Percentiles rank a stretch among this genome's conserved stretches.
Conservation (phyloP, 2,888 invertebrate genomes). For the Tetragonisca angustula region DNA sequence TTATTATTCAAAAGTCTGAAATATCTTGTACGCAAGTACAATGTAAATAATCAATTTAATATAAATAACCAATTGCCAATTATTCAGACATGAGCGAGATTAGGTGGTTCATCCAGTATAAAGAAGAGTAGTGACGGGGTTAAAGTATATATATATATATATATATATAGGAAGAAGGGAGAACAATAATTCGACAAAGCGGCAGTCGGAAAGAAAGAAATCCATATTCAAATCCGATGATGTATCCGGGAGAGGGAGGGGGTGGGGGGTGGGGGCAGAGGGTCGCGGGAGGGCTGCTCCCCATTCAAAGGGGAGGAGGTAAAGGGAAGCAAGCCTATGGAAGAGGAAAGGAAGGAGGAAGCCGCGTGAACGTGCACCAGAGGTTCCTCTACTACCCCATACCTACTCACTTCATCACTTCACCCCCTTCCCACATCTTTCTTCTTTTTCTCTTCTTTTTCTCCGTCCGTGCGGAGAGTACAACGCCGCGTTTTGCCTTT, state of each 20-base stretch:
- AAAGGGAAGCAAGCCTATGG: constrained; percentile 20
- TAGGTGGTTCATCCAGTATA: background rate
- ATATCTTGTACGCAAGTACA: background rate
- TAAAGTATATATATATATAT: background rate
- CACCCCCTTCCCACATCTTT: background rate
- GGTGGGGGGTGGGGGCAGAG: constrained; percentile 35
- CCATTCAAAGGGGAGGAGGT: constrained; percentile 52
- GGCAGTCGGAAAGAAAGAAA: constrained; percentile 76
- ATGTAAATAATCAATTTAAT: background rate
- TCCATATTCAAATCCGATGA: constrained; percentile 81
- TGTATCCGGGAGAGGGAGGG: constrained; percentile 73
- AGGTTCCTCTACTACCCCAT: constrained; percentile 18
- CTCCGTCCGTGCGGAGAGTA: background rate
- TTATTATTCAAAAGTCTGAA: no score
- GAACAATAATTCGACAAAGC: constrained; percentile 78
- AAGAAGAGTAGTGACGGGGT: background rate
- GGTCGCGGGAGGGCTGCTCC: constrained; percentile 52
- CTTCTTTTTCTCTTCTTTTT: background rate
- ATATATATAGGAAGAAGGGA: constrained; percentile 23
- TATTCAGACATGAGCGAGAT: background rate
- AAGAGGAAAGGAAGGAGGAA: constrained; percentile 35
- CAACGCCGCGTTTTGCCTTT: constrained; percentile 67
- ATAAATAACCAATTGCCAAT: no score
- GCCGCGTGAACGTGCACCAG: constrained; percentile 50
- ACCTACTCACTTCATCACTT: background rate